Base-by-base conservation (phyloP, 2,888 invertebrate genomes). In the Rhagonycha lutea region DNA sequence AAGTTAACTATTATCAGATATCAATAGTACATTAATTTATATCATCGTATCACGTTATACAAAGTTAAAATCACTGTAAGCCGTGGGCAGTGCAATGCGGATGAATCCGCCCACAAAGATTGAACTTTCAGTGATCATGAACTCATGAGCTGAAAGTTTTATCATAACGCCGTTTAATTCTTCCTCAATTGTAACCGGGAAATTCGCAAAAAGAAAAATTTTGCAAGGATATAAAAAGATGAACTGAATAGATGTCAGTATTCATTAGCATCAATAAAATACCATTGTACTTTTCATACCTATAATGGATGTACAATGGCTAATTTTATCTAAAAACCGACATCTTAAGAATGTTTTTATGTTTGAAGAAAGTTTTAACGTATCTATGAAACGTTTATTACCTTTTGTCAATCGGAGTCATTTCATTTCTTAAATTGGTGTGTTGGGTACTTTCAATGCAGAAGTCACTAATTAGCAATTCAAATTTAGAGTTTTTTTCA, bases 71-170 rank as follows among this genome's bases (percentile, higher is more conserved):
- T 67, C 62, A 32, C 62, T 61, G 62, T 29, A 63, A 62, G 68
- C 73, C 61, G 73, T 69, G 69, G 73, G 69, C 74, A 71, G 69
- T 26, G 72, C 69, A 74, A 77, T 77, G 74, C 73, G 74, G 77
- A 74, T 74, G 73, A 73, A 72, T 47, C 77, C 77, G 77, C 77
- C 77, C 69, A 77, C 77, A 26, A 68, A 73, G 77, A 76, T 73
- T 74, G 76, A 76, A 76, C 76, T 74, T 76, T 76, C 76, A 73
- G 69, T 76, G 73, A 77, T 77, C 77, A 68, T 77, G 77, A 77
- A 77, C 77, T 29, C 74, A 63, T 70, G 76, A 68, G 70, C 47
- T 71, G 70, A 62, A 28, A 71, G 61, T 75, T 32, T 70, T 71
- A 65, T 3, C 63, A 12, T 65, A 65, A 65, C 63, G 23, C 63